These are phyloP conservation scores for Chalcis sispes DNA, from an alignment of 2,888 invertebrate genomes.

Conservation along the genomic window DNA sequence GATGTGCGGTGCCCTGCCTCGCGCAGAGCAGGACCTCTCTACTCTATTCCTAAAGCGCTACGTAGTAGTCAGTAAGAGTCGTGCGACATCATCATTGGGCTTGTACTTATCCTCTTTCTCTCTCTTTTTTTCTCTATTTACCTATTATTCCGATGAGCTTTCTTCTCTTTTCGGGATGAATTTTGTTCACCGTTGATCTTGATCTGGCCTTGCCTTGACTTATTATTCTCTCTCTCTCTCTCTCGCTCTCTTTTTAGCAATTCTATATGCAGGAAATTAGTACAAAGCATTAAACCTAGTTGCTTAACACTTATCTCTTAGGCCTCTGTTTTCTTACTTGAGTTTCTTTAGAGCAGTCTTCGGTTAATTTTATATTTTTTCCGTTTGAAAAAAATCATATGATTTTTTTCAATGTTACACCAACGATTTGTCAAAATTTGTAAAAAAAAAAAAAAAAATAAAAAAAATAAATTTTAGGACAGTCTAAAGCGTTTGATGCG, in stretches of 20 bases:
- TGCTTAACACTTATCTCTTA: constrained; percentile 13
- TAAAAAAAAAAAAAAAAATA: too few relatives aligned
- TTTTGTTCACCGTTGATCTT: not conserved
- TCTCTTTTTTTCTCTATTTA: constrained; percentile 5
- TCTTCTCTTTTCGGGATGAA: not conserved
- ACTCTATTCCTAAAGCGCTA: not conserved
- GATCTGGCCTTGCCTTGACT: not conserved
- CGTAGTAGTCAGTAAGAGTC: constrained; percentile 19
- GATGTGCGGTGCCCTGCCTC: not conserved
- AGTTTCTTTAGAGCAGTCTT: not conserved
- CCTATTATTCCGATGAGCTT: not conserved
- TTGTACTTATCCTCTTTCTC: not conserved
- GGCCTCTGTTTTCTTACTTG: not conserved
- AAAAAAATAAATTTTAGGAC: too few relatives aligned
- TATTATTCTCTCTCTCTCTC: constrained; percentile 1
- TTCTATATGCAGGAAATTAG: constrained; percentile 15
- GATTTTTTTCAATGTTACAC: too few relatives aligned
- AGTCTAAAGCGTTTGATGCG: too few relatives aligned
- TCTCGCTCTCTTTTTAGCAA: constrained; percentile 16
- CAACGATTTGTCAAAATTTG: too few relatives aligned
- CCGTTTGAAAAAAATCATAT: too few relatives aligned
- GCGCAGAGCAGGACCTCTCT: too few relatives aligned
- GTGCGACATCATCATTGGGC: constrained; percentile 33
- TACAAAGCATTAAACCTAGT: constrained; percentile 27
- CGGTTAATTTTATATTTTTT: too few relatives aligned